A percentile compares a stretch with the other conserved stretches of the same genome.
Conservation (phyloP, 92 coral and sea anemone genomes). For the Bergia puertoricense region DNA sequence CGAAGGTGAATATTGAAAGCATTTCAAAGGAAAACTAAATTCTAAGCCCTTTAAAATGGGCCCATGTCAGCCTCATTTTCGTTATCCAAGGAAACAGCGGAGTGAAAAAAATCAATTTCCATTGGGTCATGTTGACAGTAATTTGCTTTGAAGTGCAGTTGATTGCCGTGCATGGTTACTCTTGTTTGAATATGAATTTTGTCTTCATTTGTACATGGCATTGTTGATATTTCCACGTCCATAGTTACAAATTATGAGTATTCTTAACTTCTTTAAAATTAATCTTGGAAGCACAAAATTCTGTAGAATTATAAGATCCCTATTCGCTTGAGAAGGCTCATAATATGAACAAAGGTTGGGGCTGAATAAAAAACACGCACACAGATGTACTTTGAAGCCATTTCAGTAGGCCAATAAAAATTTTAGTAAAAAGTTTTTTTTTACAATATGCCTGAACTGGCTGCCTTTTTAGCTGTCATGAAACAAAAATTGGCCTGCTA, state of each 20-base stretch:
- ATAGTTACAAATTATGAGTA: constrained; percentile 30
- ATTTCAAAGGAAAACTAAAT: constrained; percentile 16
- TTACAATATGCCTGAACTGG: constrained; percentile 22
- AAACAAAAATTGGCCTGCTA: no score
- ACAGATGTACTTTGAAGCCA: constrained; percentile 27
- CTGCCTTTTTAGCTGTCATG: constrained; percentile 14
- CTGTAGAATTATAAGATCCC: constrained; percentile 15
- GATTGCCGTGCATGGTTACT: constrained; percentile 19
- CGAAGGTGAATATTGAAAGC: constrained; percentile 30
- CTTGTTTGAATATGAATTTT: constrained; percentile 30
- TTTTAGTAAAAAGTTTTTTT: background rate
- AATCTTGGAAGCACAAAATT: constrained; percentile 31
- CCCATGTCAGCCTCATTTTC: constrained; percentile 37
- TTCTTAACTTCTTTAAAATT: constrained; percentile 25
- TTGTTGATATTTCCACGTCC: constrained; percentile 36
- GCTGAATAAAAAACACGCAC: constrained; percentile 28
- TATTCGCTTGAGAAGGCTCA: constrained; percentile 24
- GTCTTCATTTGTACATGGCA: constrained; percentile 38
- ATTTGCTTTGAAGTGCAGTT: constrained; percentile 24
- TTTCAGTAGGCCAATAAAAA: constrained; percentile 22
- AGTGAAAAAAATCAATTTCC: constrained; percentile 23
- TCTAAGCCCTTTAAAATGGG: constrained; percentile 18
- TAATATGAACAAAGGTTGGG: constrained; percentile 27
- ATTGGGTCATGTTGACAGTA: constrained; percentile 35
- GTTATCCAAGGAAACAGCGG: constrained; percentile 30